Evolutionary conservation across 1,140 invertebrate species (phyloP).

Genomic region (Zophobas morio): DNA sequence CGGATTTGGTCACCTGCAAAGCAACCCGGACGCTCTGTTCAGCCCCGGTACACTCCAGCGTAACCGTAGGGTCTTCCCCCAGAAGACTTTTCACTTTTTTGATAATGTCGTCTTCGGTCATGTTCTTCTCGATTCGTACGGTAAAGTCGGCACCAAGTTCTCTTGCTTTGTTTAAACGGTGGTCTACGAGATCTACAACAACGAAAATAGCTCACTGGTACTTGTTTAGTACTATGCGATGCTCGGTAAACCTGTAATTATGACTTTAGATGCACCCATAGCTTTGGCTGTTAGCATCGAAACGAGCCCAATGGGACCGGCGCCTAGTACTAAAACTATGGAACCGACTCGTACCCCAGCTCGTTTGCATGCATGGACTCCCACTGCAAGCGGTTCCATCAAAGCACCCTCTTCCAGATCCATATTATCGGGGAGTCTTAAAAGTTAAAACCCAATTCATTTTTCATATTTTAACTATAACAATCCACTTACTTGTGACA

Average conservation of each 20-base stretch:
- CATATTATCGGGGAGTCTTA: slow-evolving; percentile 89
- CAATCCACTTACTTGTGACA: slow-evolving; percentile 77
- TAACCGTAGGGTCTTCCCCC: slow-evolving; percentile 79
- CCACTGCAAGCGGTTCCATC: slow-evolving; percentile 92
- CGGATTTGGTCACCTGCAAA: slow-evolving; percentile 85
- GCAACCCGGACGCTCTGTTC: slow-evolving; percentile 82
- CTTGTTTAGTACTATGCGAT: no score
- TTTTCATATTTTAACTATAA: no score
- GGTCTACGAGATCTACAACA: slow-evolving; percentile 80
- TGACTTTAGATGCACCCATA: slow-evolving; percentile 86
- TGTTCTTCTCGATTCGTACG: slow-evolving; percentile 72
- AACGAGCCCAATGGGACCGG: slow-evolving; percentile 93
- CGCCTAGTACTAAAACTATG: slow-evolving; percentile 88
- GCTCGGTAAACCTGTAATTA: slow-evolving; percentile 80
- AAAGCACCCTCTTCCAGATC: slow-evolving; percentile 93
- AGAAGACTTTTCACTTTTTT: slow-evolving; percentile 75
- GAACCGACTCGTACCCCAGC: slow-evolving; percentile 81
- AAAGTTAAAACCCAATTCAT: background rate
- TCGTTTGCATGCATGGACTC: slow-evolving; percentile 91
- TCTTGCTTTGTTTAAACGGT: slow-evolving; percentile 84
- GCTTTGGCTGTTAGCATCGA: slow-evolving; percentile 88
- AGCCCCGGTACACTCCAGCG: slow-evolving; percentile 90
- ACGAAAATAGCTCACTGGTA: no score
- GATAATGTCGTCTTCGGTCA: slow-evolving; percentile 73
- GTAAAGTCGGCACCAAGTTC: slow-evolving; percentile 84